Evolutionary conservation across 2,888 invertebrate genomes (phyloP).

Genomic region (Coelogynopora nodosa): DNA sequence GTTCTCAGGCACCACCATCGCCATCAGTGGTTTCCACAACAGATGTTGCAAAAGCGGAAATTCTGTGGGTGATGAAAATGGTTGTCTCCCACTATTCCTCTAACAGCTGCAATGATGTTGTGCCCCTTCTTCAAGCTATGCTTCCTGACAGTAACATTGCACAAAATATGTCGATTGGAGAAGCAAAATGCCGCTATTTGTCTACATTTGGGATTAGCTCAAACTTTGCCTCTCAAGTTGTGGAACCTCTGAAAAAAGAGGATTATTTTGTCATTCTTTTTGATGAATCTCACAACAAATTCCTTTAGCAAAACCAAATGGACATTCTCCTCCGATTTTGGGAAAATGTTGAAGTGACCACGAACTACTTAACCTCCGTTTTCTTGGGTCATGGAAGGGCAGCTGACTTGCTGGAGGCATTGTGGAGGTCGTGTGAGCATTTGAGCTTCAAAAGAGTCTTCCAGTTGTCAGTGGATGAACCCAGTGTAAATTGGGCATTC

Average conservation of each 20-base stretch:
- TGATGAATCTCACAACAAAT: constrained; percentile 24
- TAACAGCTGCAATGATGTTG: not conserved
- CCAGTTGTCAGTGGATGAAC: too few species aligned
- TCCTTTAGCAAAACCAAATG: not conserved
- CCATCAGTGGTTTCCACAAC: too few species aligned
- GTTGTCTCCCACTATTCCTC: not conserved
- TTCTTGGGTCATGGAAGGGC: not conserved
- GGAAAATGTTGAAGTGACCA: not conserved
- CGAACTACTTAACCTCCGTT: not conserved
- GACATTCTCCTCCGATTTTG: not conserved
- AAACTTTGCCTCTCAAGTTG: not conserved
- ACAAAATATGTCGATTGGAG: not conserved
- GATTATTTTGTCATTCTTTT: not conserved
- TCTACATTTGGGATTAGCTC: not conserved
- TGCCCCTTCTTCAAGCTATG: not conserved
- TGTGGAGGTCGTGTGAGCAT: not conserved
- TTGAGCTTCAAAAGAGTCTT: not conserved
- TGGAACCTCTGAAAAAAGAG: not conserved
- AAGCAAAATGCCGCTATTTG: not conserved
- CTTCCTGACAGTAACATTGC: not conserved
- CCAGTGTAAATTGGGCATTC: not conserved
- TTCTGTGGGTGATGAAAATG: not conserved
- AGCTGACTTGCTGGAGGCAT: not conserved
- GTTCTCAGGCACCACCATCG: too few species aligned
- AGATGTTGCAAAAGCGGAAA: not conserved